A percentile compares a stretch with the other conserved stretches of the same genome.
Conservation (phyloP, 2,797 vertebrate species). For the Enteromius treurensis region DNA sequence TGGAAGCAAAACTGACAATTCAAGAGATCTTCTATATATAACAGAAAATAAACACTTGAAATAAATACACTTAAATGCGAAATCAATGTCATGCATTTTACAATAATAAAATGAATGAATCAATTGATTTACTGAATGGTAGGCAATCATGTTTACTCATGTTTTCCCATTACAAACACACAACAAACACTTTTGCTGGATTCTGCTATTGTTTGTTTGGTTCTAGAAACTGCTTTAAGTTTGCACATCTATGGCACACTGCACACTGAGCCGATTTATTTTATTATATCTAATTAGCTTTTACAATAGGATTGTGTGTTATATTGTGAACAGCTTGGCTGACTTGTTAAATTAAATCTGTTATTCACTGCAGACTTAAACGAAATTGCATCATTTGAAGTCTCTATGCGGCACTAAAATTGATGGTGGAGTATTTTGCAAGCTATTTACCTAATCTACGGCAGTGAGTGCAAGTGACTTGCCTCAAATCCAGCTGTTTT, state of each 20-base stretch:
- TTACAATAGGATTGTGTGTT: neutral
- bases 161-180: neutral
- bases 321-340: neutral
- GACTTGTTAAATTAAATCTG: slow-evolving; percentile 13
- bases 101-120: neutral
- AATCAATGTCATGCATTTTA: neutral
- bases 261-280: slow-evolving; percentile 1
- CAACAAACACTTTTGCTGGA: neutral
- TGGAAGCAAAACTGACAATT: slow-evolving; percentile 14
- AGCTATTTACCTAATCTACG: neutral
- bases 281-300: slow-evolving; percentile 13
- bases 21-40: neutral
- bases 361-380: slow-evolving; percentile 1
- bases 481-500: neutral
- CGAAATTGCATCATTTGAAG: neutral
- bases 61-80: neutral
- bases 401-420: neutral
- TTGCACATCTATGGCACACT: neutral
- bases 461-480: neutral
- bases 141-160: neutral
- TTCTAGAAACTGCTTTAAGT: neutral
- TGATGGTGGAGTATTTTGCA: neutral
- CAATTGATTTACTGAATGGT: neutral
- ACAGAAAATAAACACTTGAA: neutral
- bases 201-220: neutral